Percentiles rank a stretch among this genome's conserved stretches.
phyloP scores from a whole-genome alignment of 2,113 vertebrate genomes.

The Amblyornis subalaris region DNA sequence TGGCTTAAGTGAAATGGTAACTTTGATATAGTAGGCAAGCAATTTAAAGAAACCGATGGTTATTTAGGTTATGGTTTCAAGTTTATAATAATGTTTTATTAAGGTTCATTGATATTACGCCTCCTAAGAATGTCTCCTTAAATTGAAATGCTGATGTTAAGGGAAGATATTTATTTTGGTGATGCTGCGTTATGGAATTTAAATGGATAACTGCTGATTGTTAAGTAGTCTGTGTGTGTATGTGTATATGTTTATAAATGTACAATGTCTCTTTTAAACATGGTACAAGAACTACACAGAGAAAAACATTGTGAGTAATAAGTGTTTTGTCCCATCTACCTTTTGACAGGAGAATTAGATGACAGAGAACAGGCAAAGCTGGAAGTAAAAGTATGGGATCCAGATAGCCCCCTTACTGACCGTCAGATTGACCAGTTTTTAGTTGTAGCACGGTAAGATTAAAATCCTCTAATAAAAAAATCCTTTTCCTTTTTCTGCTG shows the following conservation, averaged over 20 bases:
- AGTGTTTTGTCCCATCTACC: conserved; percentile 58
- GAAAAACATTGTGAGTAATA: conserved; percentile 45
- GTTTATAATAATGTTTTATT: neutral
- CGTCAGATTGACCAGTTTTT: conserved; percentile 99
- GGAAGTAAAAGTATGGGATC: conserved; percentile 97
- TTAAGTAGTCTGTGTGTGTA: neutral
- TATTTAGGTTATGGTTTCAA: neutral
- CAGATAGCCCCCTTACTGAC: conserved; percentile 92
- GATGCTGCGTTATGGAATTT: neutral
- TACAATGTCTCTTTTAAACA: conserved; percentile 29
- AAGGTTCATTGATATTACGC: neutral
- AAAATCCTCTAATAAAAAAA: conserved; percentile 41
- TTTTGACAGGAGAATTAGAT: conserved; percentile 85
- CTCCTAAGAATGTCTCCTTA: neutral
- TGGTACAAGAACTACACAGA: neutral
- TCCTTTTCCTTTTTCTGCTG: conserved; percentile 19
- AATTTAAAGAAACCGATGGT: neutral
- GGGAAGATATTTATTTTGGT: neutral
- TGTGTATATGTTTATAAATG: neutral
- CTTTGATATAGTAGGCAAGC: neutral
- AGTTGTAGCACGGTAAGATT: conserved; percentile 92
- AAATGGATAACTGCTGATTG: neutral
- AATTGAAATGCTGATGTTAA: neutral
- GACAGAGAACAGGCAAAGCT: conserved; percentile 94
- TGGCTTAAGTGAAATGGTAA: neutral